Evolutionary conservation across 1,140 invertebrate species (phyloP).

Genomic region (Muscidifurax raptorellus): DNA sequence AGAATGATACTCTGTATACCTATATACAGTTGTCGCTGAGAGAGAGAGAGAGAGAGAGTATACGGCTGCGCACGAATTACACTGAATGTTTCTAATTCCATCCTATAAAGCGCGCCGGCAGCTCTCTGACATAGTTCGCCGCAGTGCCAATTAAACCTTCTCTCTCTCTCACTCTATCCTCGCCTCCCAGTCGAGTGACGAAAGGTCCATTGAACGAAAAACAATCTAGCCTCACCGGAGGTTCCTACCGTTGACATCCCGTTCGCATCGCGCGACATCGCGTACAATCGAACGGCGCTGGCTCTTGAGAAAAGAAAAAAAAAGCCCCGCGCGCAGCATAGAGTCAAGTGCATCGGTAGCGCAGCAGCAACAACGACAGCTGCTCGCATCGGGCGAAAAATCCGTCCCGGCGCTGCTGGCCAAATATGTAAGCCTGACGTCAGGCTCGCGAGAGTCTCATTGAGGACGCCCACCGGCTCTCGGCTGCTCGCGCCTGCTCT

Average conservation of each 20-base stretch:
- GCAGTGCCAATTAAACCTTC: conserved; percentile 31
- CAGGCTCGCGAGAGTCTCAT: conserved; percentile 61
- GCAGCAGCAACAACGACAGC: no score
- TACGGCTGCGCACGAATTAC: not conserved
- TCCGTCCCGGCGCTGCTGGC: conserved; percentile 59
- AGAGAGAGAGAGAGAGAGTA: not conserved
- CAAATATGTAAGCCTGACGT: conserved; percentile 75
- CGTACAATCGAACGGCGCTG: no score
- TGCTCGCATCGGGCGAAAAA: conserved; percentile 28
- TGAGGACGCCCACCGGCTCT: conserved; percentile 59
- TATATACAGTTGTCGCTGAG: no score
- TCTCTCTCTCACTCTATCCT: not conserved
- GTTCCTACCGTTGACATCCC: not conserved
- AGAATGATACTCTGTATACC: no score
- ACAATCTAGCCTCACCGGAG: conserved; percentile 25
- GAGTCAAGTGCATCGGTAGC: not conserved
- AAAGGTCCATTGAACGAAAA: conserved; percentile 16
- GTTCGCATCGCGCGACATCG: no score
- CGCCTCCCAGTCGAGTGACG: not conserved
- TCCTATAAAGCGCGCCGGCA: not conserved
- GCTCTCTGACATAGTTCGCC: conserved; percentile 26
- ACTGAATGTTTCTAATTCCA: conserved; percentile 24
- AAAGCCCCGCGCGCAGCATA: no score
- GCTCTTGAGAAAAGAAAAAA: no score
- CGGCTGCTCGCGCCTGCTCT: conserved; percentile 45